phyloP scores from a whole-genome alignment of 2,888 invertebrate species.

The Disparrhopalites patrizii region DNA sequence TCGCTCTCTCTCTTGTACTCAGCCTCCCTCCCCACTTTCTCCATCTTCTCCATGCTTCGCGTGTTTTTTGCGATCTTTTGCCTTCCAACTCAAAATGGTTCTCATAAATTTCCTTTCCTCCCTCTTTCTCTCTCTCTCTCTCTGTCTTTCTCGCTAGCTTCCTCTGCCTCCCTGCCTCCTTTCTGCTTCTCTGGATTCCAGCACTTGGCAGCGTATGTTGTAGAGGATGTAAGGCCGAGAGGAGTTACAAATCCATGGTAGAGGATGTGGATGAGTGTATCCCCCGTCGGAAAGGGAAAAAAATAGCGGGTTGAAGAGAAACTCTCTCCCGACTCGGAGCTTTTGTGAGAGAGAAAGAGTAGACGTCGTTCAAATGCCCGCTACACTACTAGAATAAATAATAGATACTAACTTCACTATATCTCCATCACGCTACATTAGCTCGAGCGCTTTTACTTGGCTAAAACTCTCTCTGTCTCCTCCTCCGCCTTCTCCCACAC shows the following conservation, averaged over 20 bases:
- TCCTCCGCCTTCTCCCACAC: neutral
- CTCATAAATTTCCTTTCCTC: conserved; percentile 31
- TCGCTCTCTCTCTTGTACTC: conserved; percentile 15
- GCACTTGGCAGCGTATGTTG: neutral
- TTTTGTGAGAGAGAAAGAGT: too few species aligned
- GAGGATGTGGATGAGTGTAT: conserved; percentile 13
- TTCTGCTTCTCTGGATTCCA: neutral
- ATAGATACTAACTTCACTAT: conserved; percentile 46
- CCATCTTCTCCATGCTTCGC: conserved; percentile 27
- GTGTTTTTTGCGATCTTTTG: conserved; percentile 34
- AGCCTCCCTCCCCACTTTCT: too few species aligned
- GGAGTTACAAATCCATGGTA: conserved; percentile 14
- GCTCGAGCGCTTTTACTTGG: conserved; percentile 14
- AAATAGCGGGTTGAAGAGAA: too few species aligned
- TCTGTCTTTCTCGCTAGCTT: conserved; percentile 22
- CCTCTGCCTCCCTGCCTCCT: conserved; percentile 4
- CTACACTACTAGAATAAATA: conserved; percentile 47
- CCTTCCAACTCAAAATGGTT: conserved; percentile 35
- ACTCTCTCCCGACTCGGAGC: too few species aligned
- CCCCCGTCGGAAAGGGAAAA: too few species aligned
- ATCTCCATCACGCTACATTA: conserved; percentile 48
- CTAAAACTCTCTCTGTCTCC: neutral
- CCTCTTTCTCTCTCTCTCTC: conserved; percentile 11
- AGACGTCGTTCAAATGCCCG: conserved; percentile 34
- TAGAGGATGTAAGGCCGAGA: neutral